Evolutionary conservation across 2,888 invertebrate species (phyloP).

Genomic region (Drosophila emarginata): DNA sequence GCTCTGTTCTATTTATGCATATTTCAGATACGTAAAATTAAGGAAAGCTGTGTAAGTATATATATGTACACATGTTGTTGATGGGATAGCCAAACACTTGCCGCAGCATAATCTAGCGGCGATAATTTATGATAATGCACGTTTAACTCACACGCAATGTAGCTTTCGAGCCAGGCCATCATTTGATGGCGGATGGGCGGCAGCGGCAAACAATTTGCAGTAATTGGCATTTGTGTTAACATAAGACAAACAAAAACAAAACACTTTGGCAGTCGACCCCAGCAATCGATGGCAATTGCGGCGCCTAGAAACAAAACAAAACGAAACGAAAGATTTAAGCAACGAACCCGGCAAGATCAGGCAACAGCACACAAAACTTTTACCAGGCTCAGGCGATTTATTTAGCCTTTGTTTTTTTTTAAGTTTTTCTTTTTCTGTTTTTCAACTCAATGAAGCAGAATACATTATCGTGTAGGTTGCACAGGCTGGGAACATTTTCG

Average conservation of each 20-base stretch:
- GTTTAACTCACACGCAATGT: constrained; percentile 60
- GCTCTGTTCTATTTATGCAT: constrained; percentile 55
- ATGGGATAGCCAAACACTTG: constrained; percentile 23
- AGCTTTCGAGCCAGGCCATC: constrained; percentile 53
- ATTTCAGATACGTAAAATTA: constrained; percentile 5
- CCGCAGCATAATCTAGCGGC: constrained; percentile 60
- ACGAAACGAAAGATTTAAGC: constrained; percentile 45
- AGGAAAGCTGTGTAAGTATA: not conserved
- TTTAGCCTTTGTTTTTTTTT: constrained; percentile 49
- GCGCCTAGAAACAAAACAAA: constrained; percentile 1
- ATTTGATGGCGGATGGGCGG: constrained; percentile 19
- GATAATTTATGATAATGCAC: constrained; percentile 72
- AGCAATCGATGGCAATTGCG: constrained; percentile 21
- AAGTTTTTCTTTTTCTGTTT: constrained; percentile 12
- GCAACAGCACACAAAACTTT: constrained; percentile 46
- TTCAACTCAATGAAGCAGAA: constrained; percentile 45
- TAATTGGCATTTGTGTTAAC: constrained; percentile 74
- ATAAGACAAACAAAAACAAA: constrained; percentile 62
- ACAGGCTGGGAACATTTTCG: constrained; percentile 55
- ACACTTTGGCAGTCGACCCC: constrained; percentile 42
- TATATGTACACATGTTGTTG: not conserved
- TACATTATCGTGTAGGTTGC: constrained; percentile 53
- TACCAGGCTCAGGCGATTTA: constrained; percentile 54
- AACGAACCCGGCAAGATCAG: constrained; percentile 56
- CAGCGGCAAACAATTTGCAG: constrained; percentile 56